Evolutionary conservation across 2,113 vertebrate genomes (phyloP), one percentile per base, ranked within the genome.

Genomic region (Dunckerocampus dactyliophorus): DNA sequence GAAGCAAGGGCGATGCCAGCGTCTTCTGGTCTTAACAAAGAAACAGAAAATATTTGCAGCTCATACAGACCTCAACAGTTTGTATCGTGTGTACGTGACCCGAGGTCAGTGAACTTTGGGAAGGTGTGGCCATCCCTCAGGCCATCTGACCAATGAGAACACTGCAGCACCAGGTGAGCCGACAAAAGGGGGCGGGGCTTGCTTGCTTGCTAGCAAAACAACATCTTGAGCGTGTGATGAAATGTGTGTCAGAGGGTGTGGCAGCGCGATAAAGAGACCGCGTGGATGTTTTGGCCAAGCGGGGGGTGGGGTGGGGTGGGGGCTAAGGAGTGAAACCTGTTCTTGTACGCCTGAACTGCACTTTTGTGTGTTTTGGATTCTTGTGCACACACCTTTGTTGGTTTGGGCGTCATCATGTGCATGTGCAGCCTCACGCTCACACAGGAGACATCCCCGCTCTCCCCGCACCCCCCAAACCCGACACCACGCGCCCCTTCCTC

Each of bases 111-210:
- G 7, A 49, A 49, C 47, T 49, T 12, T 49, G 17, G 19, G 47
- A 20, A n/a, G 47, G 47, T 6, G 47, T 49, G 7, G 47, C 47
- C 11, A 9, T 15, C 8, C 47, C 19, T 8, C 47, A 3, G n/a
- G 8, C 19, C 47, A n/a, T 20, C 0, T 20, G 19, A 54, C 83
- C 86, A 88, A 87, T 85, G 55, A 70, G 77, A 67, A 71, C 34
- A 17, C 52, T 72, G 70, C 55, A 45, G 74, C 72, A 77, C 54
- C 83, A 72, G 82, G 62, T 53, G 74, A 39, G 13, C 11, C 45
- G n/a, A 68, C 74, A 76, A 69, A 71, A 19, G 57, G 73, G 56
- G 4, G 1, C 13, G 3, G 1, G 0, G 17, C 65, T 48, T 12
- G 6, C 48, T 53, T 39, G 47, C n/a, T n/a, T 13, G 39, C 39